Base-by-base conservation (phyloP, 1,140 invertebrate species). In the Rhagoletis pomonella region DNA sequence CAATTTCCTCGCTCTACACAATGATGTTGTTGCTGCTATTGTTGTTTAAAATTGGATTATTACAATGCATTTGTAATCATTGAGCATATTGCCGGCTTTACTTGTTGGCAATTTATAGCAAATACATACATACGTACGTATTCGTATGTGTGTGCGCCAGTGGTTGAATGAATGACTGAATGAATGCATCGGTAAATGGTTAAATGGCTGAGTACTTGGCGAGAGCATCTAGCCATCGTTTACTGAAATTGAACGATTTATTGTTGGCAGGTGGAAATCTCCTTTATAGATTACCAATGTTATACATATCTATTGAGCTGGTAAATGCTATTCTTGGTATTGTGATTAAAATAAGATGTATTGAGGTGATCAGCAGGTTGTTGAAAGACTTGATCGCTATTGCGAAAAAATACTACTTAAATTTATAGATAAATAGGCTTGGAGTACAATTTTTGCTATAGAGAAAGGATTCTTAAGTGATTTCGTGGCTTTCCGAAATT, bases 161-260 rank as follows among this genome's bases (percentile, higher is more conserved):
- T 47, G 29, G 29, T 29, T 29, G 29, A 29, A 29, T 29, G 29
- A 29, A 29, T 29, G 29, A 29, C 29, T 73, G 67, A 47, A 44
- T 73, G 67, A 73, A 73, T 73, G 42, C 39, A 73, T 42, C 39
- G 44, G 67, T 47, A 39, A 73, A 73, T 73, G 67, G 12, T 73
- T 73, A 44, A 73, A 73, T 73, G 67, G 67, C 39, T 73, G 39
- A 73, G 44, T 73, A 42, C 39, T 47, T 44, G 17, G 19, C 17
- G 42, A 39, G 67, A 42, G 42, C 67, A 14, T 39, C 67, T 12
- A 73, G 67, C 42, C 17, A 73, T 42, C 67, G 67, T 73, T 73
- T 73, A 73, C 67, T 73, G 44, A 73, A 73, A 73, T 73, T 73
- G 67, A 73, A 73, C 67, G 67, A 73, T 73, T 73, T 73, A 73